phyloP scores from a whole-genome alignment of 2,888 invertebrate genomes.

The Trachelus troglodyta region DNA sequence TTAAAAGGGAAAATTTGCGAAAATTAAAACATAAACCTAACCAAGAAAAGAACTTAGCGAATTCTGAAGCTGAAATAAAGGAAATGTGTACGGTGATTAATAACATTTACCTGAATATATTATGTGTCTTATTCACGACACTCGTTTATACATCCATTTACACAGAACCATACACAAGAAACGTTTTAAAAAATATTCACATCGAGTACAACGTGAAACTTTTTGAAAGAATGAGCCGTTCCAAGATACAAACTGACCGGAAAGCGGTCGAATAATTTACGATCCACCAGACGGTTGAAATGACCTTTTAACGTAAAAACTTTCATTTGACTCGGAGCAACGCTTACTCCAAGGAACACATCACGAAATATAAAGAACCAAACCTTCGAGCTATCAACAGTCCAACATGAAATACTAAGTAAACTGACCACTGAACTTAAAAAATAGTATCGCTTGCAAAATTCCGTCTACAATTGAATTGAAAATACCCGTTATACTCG shows the following conservation, averaged over 20 bases:
- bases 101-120: neutral
- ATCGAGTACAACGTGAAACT: neutral
- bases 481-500: slow-evolving; percentile 35
- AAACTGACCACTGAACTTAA: neutral
- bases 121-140: neutral
- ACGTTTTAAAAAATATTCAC: neutral
- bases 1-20: neutral
- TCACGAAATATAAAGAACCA: neutral
- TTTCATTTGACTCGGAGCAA: neutral
- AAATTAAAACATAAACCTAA: neutral
- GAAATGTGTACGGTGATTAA: neutral
- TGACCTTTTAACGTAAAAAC: neutral
- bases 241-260: slow-evolving; percentile 16
- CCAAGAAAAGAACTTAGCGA: neutral
- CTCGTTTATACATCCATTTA: neutral
- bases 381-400: neutral
- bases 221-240: slow-evolving; percentile 1
- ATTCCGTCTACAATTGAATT: slow-evolving; percentile 17
- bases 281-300: slow-evolving; percentile 7
- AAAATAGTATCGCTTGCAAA: slow-evolving; percentile 4
- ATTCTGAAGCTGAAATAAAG: neutral
- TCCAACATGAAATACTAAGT: slow-evolving; percentile 7
- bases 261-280: slow-evolving; percentile 17
- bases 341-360: neutral
- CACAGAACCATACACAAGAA: neutral